Conservation (phyloP, 2,888 invertebrate species). For the Latrodectus hesperus region DNA sequence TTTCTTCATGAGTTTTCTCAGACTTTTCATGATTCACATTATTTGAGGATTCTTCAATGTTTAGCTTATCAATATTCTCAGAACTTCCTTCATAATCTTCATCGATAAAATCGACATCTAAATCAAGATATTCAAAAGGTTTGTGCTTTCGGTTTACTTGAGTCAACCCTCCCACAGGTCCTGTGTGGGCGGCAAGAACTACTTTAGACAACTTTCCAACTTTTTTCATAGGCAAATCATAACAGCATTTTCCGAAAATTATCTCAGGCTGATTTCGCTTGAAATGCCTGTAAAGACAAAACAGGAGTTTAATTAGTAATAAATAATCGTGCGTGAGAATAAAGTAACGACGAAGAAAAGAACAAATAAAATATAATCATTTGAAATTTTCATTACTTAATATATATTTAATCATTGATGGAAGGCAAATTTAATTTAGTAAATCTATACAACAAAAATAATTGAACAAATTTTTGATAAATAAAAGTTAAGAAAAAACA, state of each 20-base stretch:
- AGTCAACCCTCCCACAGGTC: conserved; percentile 87
- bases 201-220: conserved; percentile 77
- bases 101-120: conserved; percentile 85
- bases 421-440: too few relatives aligned
- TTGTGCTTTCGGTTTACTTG: conserved; percentile 81
- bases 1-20: background rate
- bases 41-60: conserved; percentile 40
- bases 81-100: conserved; percentile 74
- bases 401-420: too few relatives aligned
- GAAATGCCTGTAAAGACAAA: conserved; percentile 58
- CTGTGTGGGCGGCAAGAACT: conserved; percentile 84
- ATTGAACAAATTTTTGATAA: too few relatives aligned
- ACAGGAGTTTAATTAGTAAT: background rate
- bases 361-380: background rate
- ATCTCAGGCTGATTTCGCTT: conserved; percentile 77
- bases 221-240: conserved; percentile 81
- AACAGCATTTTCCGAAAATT: conserved; percentile 83
- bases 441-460: too few relatives aligned
- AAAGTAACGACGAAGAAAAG: background rate
- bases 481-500: too few relatives aligned
- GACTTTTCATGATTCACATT: conserved; percentile 30
- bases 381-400: too few relatives aligned
- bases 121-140: conserved; percentile 80
- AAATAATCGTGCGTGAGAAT: too few relatives aligned
- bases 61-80: conserved; percentile 58